A percentile compares a stretch with the other conserved stretches of the same genome.
Conservation (phyloP, 1,140 invertebrate species). For the Drosophila nasuta region DNA sequence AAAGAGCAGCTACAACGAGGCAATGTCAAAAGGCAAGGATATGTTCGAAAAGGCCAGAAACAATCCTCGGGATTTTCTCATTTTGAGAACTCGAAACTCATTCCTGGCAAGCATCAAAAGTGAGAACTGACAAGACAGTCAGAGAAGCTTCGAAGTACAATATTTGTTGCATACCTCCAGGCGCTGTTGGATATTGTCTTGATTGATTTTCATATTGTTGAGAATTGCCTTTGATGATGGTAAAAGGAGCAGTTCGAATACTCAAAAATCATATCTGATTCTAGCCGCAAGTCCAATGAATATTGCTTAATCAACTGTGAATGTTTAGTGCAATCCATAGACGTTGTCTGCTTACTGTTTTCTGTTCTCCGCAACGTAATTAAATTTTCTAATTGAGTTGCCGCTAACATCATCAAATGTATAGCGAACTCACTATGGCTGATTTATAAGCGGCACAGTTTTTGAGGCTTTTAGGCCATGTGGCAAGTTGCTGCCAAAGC, state of each 20-base stretch:
- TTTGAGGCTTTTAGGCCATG: constrained; percentile 47
- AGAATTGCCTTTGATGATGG: constrained; percentile 19
- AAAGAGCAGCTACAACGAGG: constrained; percentile 2
- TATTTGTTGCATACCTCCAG: constrained; percentile 32
- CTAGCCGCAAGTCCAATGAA: constrained; percentile 22
- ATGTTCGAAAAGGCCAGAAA: background rate
- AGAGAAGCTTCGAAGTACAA: background rate
- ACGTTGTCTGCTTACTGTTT: constrained; percentile 5
- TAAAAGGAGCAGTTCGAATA: background rate
- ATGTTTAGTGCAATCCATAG: constrained; percentile 6
- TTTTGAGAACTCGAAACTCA: constrained; percentile 6
- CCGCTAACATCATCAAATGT: constrained; percentile 28
- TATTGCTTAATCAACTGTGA: constrained; percentile 55
- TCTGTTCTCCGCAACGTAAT: constrained; percentile 42
- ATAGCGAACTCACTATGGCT: constrained; percentile 45
- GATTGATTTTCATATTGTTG: constrained; percentile 41
- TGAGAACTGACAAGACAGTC: background rate
- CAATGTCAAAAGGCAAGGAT: constrained; percentile 17
- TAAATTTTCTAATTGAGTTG: constrained; percentile 77
- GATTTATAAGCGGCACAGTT: constrained; percentile 47
- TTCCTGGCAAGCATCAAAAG: constrained; percentile 11
- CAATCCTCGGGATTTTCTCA: background rate
- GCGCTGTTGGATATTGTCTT: constrained; percentile 7
- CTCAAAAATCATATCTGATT: constrained; percentile 15
- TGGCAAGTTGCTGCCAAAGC: constrained; percentile 46